A percentile compares a stretch with the other conserved stretches of the same genome.
Evolutionary conservation across 2,888 invertebrate genomes (phyloP).

Genomic region (Hydroisotoma schaefferi): DNA sequence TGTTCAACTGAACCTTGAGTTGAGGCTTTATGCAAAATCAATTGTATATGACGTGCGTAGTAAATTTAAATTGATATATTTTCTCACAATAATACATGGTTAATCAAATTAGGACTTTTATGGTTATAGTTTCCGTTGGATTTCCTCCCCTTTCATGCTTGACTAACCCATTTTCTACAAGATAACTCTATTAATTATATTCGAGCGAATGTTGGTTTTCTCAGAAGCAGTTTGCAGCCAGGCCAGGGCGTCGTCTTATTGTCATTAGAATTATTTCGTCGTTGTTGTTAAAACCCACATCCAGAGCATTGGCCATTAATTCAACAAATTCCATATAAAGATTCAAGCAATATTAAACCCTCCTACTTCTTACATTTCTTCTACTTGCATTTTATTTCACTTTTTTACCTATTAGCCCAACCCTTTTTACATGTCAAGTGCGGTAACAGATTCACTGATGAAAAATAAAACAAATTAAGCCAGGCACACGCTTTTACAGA

Average conservation of each 20-base stretch:
- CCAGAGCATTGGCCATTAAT: slow-evolving; percentile 16
- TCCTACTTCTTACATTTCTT: neutral
- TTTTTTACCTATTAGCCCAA: neutral
- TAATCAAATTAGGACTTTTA: neutral
- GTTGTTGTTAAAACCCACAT: slow-evolving; percentile 17
- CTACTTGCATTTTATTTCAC: slow-evolving; percentile 1
- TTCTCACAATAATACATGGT: too few species aligned
- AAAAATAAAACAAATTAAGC: slow-evolving; percentile 7
- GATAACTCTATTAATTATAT: too few species aligned
- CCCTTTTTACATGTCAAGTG: neutral
- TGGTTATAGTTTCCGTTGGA: neutral
- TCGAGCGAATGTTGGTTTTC: slow-evolving; percentile 3
- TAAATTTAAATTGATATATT: too few species aligned
- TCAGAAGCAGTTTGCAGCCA: neutral
- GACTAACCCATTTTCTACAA: too few species aligned
- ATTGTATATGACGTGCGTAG: too few species aligned
- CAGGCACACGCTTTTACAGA: neutral
- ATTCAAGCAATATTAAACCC: neutral
- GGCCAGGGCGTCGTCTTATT: slow-evolving; percentile 19
- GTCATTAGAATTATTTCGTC: slow-evolving; percentile 19
- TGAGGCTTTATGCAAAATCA: neutral
- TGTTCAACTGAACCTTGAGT: too few species aligned
- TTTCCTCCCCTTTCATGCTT: too few species aligned
- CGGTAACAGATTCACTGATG: too few species aligned
- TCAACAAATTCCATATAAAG: slow-evolving; percentile 5